Percentiles rank a stretch among this genome's conserved stretches.
phyloP scores from a whole-genome alignment of 2,888 invertebrate species.

The Ceraclea dissimilis region DNA sequence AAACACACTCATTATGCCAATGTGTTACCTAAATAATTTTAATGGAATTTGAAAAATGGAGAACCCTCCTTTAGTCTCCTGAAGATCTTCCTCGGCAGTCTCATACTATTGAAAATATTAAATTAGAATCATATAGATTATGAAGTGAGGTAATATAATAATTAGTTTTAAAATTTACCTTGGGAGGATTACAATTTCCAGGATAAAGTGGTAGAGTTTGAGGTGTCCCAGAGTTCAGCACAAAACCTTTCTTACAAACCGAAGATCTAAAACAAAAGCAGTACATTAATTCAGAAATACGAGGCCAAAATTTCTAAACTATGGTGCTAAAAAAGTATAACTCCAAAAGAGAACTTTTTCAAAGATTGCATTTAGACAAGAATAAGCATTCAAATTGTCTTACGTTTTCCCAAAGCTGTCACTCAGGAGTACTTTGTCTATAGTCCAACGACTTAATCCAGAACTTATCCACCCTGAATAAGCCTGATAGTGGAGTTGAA shows the following conservation, averaged over 20 bases:
- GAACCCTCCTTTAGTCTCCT: not conserved
- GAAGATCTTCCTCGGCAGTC: not conserved
- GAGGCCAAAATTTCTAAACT: not conserved
- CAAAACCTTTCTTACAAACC: slow-evolving; percentile 68
- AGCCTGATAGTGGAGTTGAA: slow-evolving; percentile 75
- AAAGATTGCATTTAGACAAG: too few species aligned
- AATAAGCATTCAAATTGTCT: slow-evolving; percentile 26
- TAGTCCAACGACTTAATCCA: slow-evolving; percentile 68
- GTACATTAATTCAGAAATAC: not conserved
- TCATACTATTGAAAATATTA: not conserved
- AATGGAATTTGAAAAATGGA: not conserved
- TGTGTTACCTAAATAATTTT: slow-evolving; percentile 1
- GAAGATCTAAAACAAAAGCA: slow-evolving; percentile 60
- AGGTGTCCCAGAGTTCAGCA: slow-evolving; percentile 65
- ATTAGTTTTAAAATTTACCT: slow-evolving; percentile 1
- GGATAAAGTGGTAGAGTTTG: slow-evolving; percentile 66
- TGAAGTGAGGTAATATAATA: too few species aligned
- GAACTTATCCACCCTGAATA: slow-evolving; percentile 89
- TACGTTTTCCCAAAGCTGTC: slow-evolving; percentile 79
- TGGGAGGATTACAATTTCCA: slow-evolving; percentile 64
- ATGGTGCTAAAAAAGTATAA: too few species aligned
- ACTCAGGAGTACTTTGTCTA: slow-evolving; percentile 75
- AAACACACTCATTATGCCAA: not conserved
- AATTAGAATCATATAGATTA: too few species aligned
- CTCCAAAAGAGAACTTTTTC: too few species aligned